A percentile compares a stretch with the other conserved stretches of the same genome.
phyloP scores from a whole-genome alignment of 2,113 vertebrate species.

The Indicator maculatus region DNA sequence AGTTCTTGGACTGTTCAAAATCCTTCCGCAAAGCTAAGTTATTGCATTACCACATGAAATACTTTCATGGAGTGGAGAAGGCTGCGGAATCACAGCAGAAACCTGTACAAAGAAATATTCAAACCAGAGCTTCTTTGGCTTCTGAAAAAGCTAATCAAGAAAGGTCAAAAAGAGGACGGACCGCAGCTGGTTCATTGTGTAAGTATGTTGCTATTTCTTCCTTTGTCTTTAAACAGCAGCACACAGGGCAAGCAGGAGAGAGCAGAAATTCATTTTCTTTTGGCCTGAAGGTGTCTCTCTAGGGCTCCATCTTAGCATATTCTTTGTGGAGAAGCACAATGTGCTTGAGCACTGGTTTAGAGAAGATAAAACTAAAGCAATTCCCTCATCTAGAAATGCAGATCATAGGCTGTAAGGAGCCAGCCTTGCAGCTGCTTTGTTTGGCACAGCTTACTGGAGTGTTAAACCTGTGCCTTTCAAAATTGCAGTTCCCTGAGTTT shows the following conservation, averaged over 20 bases:
- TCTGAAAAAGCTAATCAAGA: conserved; percentile 82
- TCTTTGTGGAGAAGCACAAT: not conserved
- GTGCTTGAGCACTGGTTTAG: not conserved
- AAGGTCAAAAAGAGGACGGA: conserved; percentile 82
- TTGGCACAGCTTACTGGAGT: not conserved
- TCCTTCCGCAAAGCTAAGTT: conserved; percentile 95
- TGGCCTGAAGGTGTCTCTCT: not conserved
- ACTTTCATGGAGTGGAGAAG: conserved; percentile 93
- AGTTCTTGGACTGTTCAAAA: conserved; percentile 88
- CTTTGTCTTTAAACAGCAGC: not conserved
- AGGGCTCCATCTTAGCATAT: not conserved
- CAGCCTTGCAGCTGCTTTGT: not conserved
- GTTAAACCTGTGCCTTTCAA: not conserved
- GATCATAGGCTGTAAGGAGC: not conserved
- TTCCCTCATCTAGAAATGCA: not conserved
- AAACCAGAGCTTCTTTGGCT: conserved; percentile 82
- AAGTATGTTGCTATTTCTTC: conserved; percentile 69
- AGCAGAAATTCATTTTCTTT: not conserved
- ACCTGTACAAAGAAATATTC: conserved; percentile 81
- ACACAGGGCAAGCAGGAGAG: not conserved
- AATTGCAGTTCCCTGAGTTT: not conserved
- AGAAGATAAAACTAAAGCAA: not conserved
- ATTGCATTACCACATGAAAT: conserved; percentile 97
- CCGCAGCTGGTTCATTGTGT: conserved; percentile 85
- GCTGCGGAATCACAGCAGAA: conserved; percentile 81